Conservation (phyloP, 2,113 vertebrate genomes). For the Gopherus flavomarginatus region DNA sequence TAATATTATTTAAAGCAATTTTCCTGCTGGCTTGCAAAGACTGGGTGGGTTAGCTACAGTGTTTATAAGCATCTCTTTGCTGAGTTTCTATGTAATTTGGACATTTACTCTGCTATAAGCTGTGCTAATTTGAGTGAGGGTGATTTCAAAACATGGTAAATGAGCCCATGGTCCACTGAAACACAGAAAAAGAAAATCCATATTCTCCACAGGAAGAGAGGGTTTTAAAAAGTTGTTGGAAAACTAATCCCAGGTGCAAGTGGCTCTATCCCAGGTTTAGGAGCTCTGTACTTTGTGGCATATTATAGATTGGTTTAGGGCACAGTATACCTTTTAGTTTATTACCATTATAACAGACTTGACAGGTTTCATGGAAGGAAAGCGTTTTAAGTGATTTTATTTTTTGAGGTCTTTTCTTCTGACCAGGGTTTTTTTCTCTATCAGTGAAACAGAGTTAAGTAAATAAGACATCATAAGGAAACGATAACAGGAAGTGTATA, state of each 20-base stretch:
- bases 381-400: background rate
- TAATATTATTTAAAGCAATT: background rate
- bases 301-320: background rate
- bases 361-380: background rate
- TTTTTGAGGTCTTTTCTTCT: background rate
- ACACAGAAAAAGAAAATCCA: accelerated
- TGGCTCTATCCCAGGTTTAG: background rate
- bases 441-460: background rate
- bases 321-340: background rate
- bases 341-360: background rate
- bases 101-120: background rate
- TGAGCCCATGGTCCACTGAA: background rate
- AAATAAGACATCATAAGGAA: background rate
- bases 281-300: background rate
- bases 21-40: accelerated
- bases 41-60: background rate
- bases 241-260: background rate
- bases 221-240: background rate
- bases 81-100: background rate
- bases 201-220: background rate
- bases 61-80: accelerated
- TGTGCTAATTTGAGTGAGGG: background rate
- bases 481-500: background rate
- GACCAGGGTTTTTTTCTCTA: background rate
- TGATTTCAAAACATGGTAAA: background rate